Base-by-base conservation (phyloP, 1,140 invertebrate genomes). In the Orussus abietinus region DNA sequence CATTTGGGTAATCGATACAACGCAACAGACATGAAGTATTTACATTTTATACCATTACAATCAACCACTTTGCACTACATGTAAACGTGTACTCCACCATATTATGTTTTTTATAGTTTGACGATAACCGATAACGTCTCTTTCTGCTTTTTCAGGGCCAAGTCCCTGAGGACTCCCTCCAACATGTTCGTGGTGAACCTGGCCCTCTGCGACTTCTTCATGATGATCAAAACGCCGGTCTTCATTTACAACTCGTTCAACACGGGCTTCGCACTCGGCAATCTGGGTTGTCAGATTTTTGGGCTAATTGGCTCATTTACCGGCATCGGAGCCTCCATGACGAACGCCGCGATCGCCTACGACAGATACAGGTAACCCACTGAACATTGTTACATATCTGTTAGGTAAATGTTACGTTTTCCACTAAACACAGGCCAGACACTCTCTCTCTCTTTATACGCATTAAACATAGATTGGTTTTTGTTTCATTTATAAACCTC, bases 121-220 rank as follows among this genome's bases (percentile, higher is more conserved):
- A n/a, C n/a, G n/a, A n/a, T n/a, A n/a, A n/a, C n/a, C n/a, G n/a
- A n/a, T n/a, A n/a, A n/a, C n/a, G n/a, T n/a, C n/a, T n/a, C n/a
- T n/a, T n/a, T n/a, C n/a, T n/a, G n/a, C n/a, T n/a, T 47, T 72
- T 75, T 15, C 69, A 93, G 90, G 42, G 84, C 87, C 3, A 90
- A 90, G 69, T 78, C 79, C 30, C 65, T 95, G 34, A 76, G 88
- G 50, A 94, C 90, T 1, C 87, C 92, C 10, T 92, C 90, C 5
- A 95, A 95, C 57, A 83, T 93, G 69, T 86, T 94, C 42, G 87
- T 94, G 3, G 77, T 94, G 4, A 92, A 92, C 62, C 68, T 94
- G 58, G 90, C 90, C 5, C 74, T 93, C 21, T 83, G 86, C 47
- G 91, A 94, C 63, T 87, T 92, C 55, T 74, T 89, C 11, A 92